phyloP scores from a whole-genome alignment of 2,888 invertebrate genomes.

The Resseliella maxima region DNA sequence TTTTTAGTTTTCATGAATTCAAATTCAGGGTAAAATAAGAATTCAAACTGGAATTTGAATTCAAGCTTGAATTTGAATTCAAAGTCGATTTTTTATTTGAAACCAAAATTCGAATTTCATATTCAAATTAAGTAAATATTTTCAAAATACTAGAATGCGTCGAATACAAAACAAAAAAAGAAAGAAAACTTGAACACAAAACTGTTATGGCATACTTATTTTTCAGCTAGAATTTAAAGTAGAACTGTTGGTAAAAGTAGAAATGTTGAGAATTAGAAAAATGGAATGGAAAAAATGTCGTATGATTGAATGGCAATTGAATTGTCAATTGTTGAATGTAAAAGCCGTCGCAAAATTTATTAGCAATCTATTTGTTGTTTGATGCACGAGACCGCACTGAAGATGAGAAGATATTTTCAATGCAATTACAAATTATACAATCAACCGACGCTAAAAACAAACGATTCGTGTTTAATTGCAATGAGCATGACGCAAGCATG shows the following conservation, averaged over 20 bases:
- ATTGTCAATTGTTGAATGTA: background rate
- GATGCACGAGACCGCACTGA: too few relatives aligned
- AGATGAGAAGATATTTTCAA: background rate
- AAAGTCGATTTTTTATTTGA: background rate
- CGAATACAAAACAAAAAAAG: too few relatives aligned
- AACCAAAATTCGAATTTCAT: background rate
- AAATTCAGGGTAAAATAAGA: too few relatives aligned
- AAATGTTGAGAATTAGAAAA: background rate
- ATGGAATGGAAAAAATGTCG: background rate
- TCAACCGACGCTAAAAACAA: background rate
- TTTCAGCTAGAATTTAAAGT: background rate
- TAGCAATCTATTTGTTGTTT: background rate
- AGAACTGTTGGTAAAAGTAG: background rate
- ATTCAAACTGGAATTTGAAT: too few relatives aligned
- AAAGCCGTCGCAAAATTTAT: slow-evolving; percentile 12
- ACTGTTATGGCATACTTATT: too few relatives aligned
- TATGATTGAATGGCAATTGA: background rate
- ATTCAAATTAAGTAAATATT: slow-evolving; percentile 5
- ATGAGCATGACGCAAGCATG: slow-evolving; percentile 38
- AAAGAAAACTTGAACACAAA: too few relatives aligned
- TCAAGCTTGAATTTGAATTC: too few relatives aligned
- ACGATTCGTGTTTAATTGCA: background rate
- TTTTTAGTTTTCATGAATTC: too few relatives aligned
- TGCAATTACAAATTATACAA: background rate
- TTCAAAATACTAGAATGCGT: background rate